These are phyloP conservation scores for Chloropsis cyanopogon DNA, from an alignment of 2,113 vertebrate species.

Conservation along the genomic window DNA sequence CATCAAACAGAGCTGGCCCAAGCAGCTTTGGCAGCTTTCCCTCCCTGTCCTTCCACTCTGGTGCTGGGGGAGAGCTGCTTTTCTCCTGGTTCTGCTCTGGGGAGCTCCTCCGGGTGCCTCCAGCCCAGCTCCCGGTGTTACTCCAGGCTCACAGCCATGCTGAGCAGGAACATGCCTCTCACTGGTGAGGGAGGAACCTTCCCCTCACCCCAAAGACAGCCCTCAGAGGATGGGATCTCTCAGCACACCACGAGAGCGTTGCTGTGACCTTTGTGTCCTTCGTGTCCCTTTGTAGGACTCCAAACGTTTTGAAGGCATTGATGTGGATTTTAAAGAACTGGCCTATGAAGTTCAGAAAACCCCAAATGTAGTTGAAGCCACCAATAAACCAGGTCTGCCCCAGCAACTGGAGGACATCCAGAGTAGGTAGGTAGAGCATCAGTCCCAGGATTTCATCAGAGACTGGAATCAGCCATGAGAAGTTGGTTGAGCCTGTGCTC, in stretches of 20 bases:
- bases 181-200: neutral
- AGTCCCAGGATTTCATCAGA: neutral
- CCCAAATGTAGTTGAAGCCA: conserved; percentile 89
- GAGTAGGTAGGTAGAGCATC: conserved; percentile 75
- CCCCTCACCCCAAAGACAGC: neutral
- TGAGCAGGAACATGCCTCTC: neutral
- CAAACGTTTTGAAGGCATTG: conserved; percentile 86
- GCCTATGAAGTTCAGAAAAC: conserved; percentile 78
- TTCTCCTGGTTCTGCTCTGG: neutral
- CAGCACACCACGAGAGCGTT: neutral
- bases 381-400: conserved; percentile 85
- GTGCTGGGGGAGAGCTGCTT: neutral
- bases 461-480: neutral
- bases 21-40: neutral
- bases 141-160: accelerated
- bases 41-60: neutral
- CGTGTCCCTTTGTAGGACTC: conserved; percentile 79
- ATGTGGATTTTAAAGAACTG: conserved; percentile 88
- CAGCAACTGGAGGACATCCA: conserved; percentile 89
- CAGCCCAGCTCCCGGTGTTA: neutral
- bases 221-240: neutral
- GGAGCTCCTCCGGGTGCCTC: neutral
- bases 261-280: neutral
- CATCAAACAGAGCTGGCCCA: neutral
- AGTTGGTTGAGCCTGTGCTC: neutral